Base-by-base conservation (phyloP, 2,113 vertebrate genomes). In the Brachirus orientalis region DNA sequence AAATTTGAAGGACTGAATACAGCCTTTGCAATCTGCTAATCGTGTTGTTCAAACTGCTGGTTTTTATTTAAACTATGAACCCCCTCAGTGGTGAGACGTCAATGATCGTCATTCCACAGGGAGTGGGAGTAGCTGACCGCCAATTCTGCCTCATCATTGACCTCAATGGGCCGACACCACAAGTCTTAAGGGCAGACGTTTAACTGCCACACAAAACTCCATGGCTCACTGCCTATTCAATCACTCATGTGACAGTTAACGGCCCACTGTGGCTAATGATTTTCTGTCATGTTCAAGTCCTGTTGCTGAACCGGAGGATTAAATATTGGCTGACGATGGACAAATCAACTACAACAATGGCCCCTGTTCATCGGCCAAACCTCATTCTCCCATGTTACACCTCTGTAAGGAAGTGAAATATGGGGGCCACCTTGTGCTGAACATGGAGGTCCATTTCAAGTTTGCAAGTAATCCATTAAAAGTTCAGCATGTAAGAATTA, bases 181-280 rank as follows among this genome's bases (percentile, higher is more conserved):
- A 52, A 74, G 54, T 84, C 79, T 74, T 67, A 60, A 73, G 84
- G 86, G 88, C 84, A 72, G 83, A 90, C 75, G 79, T 90, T 89
- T 90, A 88, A 88, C 86, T 86, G 88, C 84, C 87, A 84, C 62
- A 82, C 91, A 88, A 88, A 92, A 87, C 79, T 77, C 85, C 81
- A 88, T 17, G 87, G 88, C 87, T 89, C 87, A 61, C 88, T 90
- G 91, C 87, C 87, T 85, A 86, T 83, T 92, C 91, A 92, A 91
- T 93, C 91, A 91, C 88, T 92, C 90, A 89, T 92, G 86, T 92
- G 92, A 93, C 89, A 90, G 90, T 93, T 91, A 94, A 90, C 90
- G 65, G 90, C 87, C 92, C 82, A 52, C 74, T 65, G 88, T 86
- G 88, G 82, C 87, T 92, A 94, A 94, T 92, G 92, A 94, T 94